These are phyloP conservation scores for Thera britannica DNA, from an alignment of 2,888 invertebrate genomes.

Conservation along the genomic window DNA sequence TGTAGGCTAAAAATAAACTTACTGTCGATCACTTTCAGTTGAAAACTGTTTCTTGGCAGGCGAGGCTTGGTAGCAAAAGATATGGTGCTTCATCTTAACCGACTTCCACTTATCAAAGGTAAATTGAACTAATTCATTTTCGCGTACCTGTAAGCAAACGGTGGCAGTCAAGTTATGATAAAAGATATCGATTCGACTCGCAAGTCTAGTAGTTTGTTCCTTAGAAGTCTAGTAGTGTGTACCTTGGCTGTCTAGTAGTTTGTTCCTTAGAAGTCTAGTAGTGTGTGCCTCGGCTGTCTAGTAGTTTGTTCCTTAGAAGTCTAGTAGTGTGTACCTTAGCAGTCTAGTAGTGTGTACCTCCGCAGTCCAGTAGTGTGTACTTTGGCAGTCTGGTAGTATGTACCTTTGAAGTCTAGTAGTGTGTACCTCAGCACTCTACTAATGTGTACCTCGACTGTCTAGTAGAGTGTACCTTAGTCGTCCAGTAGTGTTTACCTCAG, in stretches of 20 bases:
- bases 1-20: slow-evolving; percentile 50
- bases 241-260: not conserved
- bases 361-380: slow-evolving; percentile 61
- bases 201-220: not conserved
- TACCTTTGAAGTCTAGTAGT: not conserved
- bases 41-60: slow-evolving; percentile 93
- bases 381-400: slow-evolving; percentile 93
- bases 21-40: slow-evolving; percentile 88
- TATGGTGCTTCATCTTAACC: slow-evolving; percentile 94
- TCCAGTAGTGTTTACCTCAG: not conserved
- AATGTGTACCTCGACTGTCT: slow-evolving; percentile 93
- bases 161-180: not conserved
- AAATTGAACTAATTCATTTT: slow-evolving; percentile 93
- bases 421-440: slow-evolving; percentile 91
- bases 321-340: not conserved
- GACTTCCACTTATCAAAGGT: slow-evolving; percentile 93
- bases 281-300: not conserved
- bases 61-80: slow-evolving; percentile 94
- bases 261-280: not conserved
- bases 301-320: not conserved
- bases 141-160: slow-evolving; percentile 85
- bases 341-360: not conserved
- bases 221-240: not conserved
- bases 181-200: not conserved
- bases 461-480: slow-evolving; percentile 84